Evolutionary conservation across 1,140 invertebrate species (phyloP), one percentile per base, ranked within the genome.

Genomic region (Drosophila arawakana): DNA sequence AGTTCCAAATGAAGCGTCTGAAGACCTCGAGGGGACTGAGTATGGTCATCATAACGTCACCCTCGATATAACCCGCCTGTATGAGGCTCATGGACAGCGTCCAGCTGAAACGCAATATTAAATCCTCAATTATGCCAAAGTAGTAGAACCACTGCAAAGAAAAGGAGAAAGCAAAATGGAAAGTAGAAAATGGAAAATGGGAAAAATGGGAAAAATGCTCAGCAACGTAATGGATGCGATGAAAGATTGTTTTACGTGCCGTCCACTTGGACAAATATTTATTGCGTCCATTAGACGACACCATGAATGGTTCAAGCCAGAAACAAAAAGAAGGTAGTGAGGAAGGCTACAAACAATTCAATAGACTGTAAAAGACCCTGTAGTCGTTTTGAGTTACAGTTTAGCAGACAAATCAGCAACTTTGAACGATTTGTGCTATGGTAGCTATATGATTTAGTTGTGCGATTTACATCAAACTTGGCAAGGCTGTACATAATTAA

Each of bases 101-200:
- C 97, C 97, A 98, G 34, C 94, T 94, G 89, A 98, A 98, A 77
- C 97, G 94, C 15, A 98, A 93, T 69, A 99, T 93, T 69, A 99
- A 96, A 93, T 99, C 98, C 94, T 99, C 98, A 61, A 99, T 94
- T 73, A 99, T 98, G 43, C 98, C 98, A 93, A 99, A 97, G 92
- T 99, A 99, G 93, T 99, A 99, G 92, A 98, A 99, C 82, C 95
- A 95, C 96, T 97, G 88, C 37, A 10, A 21, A 47, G 18, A 57
- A 30, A 63, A 59, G 93, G 18, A 93, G 25, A 58, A 9, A 57
- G 35, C 94, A 90, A 46, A 89, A 75, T 84, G 88, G n/a, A 97
- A 92, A 59, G 97, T 94, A 92, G 18, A 25, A 43, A 50, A 41
- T 18, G 15, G 37, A 44, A 43, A 10, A 49, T 18, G 55, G 47